Conservation (phyloP, 2,113 vertebrate genomes). For the Notothenia coriiceps region DNA sequence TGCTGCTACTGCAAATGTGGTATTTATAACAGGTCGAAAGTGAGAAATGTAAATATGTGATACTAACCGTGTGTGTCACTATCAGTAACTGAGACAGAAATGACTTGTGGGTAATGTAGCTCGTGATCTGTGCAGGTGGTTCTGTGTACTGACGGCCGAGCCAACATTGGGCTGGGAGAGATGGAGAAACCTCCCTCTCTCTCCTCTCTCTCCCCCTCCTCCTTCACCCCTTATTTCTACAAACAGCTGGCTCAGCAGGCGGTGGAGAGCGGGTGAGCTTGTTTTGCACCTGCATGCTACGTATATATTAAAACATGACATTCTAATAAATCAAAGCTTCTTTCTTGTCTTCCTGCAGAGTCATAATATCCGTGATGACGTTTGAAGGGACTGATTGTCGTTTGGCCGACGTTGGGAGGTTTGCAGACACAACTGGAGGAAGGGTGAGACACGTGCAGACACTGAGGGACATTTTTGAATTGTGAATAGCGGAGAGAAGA, state of each 20-base stretch:
- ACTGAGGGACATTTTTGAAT: too few relatives aligned
- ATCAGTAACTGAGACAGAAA: too few relatives aligned
- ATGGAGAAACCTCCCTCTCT: constrained; percentile 60
- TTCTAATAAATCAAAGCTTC: fast-evolving
- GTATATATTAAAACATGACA: background rate
- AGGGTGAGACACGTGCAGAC: constrained; percentile 44
- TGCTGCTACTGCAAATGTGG: too few relatives aligned
- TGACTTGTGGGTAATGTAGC: background rate
- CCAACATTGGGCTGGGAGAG: constrained; percentile 85
- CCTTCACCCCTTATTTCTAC: constrained; percentile 77
- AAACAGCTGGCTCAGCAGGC: constrained; percentile 77
- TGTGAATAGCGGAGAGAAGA: too few relatives aligned
- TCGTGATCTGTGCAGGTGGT: constrained; percentile 77
- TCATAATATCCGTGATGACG: constrained; percentile 70
- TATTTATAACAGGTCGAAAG: too few relatives aligned
- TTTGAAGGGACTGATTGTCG: constrained; percentile 72
- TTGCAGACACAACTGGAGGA: constrained; percentile 69
- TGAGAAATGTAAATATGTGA: too few relatives aligned
- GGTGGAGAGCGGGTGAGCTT: constrained; percentile 74
- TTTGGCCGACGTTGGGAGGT: constrained; percentile 63
- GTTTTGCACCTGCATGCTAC: background rate
- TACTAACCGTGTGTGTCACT: too few relatives aligned
- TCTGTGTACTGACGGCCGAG: constrained; percentile 85
- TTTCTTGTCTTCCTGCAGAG: constrained; percentile 33
- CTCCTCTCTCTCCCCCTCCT: constrained; percentile 20